Conservation (phyloP, 2,888 invertebrate genomes). For the Yponomeuta sedellus region DNA sequence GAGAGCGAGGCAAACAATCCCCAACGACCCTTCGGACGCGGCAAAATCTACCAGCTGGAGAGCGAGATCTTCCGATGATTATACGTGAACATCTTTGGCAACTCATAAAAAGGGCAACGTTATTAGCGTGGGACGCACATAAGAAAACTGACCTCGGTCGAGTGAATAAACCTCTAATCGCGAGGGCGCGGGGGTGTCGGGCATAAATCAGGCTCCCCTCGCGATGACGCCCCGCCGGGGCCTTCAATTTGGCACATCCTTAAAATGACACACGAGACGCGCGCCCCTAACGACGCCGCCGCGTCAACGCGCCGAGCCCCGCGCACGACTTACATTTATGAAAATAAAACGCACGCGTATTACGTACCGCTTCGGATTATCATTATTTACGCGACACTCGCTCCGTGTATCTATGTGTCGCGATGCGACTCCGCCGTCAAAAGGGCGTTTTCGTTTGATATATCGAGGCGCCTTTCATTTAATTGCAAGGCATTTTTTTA, state of each 20-base stretch:
- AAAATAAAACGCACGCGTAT: constrained; percentile 43
- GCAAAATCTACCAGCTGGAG: not conserved
- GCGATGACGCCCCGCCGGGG: constrained; percentile 64
- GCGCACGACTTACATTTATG: constrained; percentile 33
- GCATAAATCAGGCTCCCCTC: constrained; percentile 72
- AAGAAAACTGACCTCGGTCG: constrained; percentile 71
- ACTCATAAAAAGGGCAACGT: constrained; percentile 43
- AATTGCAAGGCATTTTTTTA: not conserved
- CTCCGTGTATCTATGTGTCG: constrained; percentile 4
- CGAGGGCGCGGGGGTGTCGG: constrained; percentile 33
- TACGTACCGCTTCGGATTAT: constrained; percentile 41
- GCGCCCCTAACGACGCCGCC: constrained; percentile 63
- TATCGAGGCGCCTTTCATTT: not conserved
- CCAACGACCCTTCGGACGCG: not conserved
- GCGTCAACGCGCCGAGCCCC: constrained; percentile 25
- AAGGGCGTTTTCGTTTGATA: not conserved
- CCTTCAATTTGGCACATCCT: constrained; percentile 77
- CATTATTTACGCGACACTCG: constrained; percentile 25
- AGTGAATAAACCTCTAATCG: constrained; percentile 68
- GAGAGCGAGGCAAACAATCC: constrained; percentile 2
- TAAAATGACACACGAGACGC: constrained; percentile 76
- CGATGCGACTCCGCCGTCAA: not conserved
- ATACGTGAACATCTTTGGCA: constrained; percentile 30
- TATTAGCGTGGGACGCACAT: constrained; percentile 41
- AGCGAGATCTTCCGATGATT: constrained; percentile 25